These are phyloP conservation scores for Macrotis lagotis DNA, from an alignment of 2,113 vertebrate species.

Conservation along the genomic window DNA sequence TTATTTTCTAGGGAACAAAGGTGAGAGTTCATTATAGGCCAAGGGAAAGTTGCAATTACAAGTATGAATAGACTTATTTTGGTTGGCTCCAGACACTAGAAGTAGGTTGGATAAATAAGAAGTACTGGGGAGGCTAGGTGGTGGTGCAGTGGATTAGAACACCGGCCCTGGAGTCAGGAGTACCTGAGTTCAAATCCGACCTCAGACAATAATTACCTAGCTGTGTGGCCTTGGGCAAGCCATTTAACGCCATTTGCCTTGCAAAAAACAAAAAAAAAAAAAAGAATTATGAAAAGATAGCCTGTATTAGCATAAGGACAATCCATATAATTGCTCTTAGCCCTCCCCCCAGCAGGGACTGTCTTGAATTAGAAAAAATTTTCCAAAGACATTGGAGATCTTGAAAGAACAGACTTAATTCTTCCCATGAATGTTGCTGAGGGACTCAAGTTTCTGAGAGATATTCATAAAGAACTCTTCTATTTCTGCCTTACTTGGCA, in stretches of 20 bases:
- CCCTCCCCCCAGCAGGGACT: neutral
- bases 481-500: neutral
- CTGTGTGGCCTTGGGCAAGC: too few relatives aligned
- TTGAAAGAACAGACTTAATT: neutral
- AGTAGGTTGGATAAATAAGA: neutral
- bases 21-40: neutral
- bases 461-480: neutral
- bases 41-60: neutral
- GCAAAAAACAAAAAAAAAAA: too few relatives aligned
- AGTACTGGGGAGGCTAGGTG: too few relatives aligned
- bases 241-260: too few relatives aligned
- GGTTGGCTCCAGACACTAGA: neutral
- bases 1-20: neutral
- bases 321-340: neutral
- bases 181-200: too few relatives aligned
- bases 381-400: neutral
- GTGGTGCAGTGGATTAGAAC: too few relatives aligned
- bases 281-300: too few relatives aligned
- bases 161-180: too few relatives aligned
- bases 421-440: neutral
- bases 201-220: too few relatives aligned
- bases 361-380: neutral
- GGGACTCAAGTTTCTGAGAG: accelerated
- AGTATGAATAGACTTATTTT: neutral
- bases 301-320: neutral